phyloP scores from a whole-genome alignment of 1,140 invertebrate genomes.

The Nasonia vitripennis region DNA sequence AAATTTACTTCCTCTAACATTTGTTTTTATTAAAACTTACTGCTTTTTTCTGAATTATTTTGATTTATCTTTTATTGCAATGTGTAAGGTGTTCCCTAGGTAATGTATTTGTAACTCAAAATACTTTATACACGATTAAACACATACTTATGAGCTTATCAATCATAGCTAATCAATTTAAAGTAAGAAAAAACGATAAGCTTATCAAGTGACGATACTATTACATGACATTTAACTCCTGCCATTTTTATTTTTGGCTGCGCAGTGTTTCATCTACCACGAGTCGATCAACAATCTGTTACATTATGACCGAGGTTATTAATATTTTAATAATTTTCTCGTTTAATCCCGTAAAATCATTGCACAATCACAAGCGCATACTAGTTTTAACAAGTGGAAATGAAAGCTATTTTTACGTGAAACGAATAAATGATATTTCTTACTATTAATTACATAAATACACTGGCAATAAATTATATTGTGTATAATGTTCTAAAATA shows the following conservation, averaged over 20 bases:
- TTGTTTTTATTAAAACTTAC: background rate
- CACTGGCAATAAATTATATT: no score
- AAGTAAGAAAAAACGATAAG: background rate
- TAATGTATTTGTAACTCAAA: no score
- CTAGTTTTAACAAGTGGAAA: no score
- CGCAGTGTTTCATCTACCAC: background rate
- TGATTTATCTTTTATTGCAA: background rate
- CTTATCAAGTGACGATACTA: background rate
- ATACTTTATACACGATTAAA: no score
- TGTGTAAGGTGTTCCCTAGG: no score
- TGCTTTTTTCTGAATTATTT: background rate
- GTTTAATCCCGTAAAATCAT: no score
- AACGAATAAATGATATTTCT: no score
- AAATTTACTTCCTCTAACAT: background rate
- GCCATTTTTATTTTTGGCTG: background rate
- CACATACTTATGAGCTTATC: background rate
- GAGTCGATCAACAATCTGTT: background rate
- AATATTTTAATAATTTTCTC: no score
- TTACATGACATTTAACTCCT: slow-evolving; percentile 5
- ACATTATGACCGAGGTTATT: background rate
- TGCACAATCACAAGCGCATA: no score
- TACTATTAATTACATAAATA: no score
- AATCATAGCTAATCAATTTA: background rate
- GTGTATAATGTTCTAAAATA: no score
- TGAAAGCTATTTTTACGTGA: background rate